Conservation (phyloP, 2,113 vertebrate species). For the Ageneiosus marmoratus region DNA sequence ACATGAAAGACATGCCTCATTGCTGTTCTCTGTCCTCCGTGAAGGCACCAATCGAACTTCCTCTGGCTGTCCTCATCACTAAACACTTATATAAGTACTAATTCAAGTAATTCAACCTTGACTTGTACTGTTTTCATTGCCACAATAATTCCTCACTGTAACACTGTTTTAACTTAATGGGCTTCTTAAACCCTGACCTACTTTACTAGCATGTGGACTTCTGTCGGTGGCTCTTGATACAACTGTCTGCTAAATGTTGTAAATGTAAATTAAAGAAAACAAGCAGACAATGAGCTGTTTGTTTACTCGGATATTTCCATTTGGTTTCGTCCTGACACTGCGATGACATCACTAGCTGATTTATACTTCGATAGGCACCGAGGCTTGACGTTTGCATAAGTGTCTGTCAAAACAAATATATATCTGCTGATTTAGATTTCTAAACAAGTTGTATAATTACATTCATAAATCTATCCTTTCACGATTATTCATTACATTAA, state of each 20-base stretch:
- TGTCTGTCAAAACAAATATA: neutral
- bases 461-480: neutral
- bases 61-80: too few species aligned
- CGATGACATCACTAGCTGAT: neutral
- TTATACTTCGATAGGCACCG: neutral
- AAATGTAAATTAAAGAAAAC: neutral
- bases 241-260: neutral
- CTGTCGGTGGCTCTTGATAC: neutral
- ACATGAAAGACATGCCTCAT: neutral
- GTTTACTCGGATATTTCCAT: neutral
- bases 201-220: neutral
- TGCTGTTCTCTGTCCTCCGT: neutral
- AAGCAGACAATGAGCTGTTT: neutral
- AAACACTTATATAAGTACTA: too few species aligned
- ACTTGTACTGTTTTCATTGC: neutral
- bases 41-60: too few species aligned
- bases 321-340: neutral
- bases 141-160: neutral
- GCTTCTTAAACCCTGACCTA: neutral
- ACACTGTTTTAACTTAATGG: neutral
- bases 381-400: neutral
- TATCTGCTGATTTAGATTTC: neutral
- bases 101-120: too few species aligned
- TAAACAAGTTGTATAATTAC: too few species aligned
- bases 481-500: neutral